Percentiles rank a stretch among this genome's conserved stretches.
Conservation (phyloP, 1,140 invertebrate genomes). For the Drosophila leontia region DNA sequence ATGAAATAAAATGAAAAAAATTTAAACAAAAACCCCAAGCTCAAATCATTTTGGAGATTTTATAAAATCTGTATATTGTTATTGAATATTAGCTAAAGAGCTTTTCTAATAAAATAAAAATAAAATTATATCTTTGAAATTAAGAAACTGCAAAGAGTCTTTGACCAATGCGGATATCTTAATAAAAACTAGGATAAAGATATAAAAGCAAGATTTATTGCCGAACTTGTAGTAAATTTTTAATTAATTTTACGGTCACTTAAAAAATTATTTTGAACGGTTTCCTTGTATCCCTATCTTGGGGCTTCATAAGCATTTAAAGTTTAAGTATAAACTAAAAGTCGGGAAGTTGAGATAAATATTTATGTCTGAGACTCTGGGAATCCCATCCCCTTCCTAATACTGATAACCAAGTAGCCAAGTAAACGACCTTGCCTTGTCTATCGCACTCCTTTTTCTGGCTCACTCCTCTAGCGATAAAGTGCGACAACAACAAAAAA, state of each 20-base stretch:
- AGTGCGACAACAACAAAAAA: constrained; percentile 19
- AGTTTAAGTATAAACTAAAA: neutral
- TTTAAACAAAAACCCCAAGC: too few species aligned
- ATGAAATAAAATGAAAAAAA: too few species aligned
- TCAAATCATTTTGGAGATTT: neutral
- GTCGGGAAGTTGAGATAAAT: neutral
- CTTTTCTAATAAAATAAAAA: neutral
- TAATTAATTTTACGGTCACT: neutral
- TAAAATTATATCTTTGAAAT: neutral
- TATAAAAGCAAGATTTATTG: too few species aligned
- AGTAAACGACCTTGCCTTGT: constrained; percentile 36
- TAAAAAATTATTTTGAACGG: neutral
- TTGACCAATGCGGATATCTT: neutral
- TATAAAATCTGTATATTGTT: neutral
- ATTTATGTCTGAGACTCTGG: neutral
- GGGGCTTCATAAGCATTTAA: neutral
- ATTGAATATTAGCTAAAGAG: neutral
- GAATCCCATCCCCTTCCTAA: neutral
- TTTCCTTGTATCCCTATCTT: neutral
- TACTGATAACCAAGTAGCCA: constrained; percentile 20
- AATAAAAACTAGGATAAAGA: neutral
- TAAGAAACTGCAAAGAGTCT: neutral
- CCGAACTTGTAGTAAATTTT: neutral
- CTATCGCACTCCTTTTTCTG: constrained; percentile 13
- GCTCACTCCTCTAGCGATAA: constrained; percentile 20